A percentile compares a stretch with the other conserved stretches of the same genome.
phyloP scores from a whole-genome alignment of 92 coral and sea anemone genomes.

The Bergia sp. region DNA sequence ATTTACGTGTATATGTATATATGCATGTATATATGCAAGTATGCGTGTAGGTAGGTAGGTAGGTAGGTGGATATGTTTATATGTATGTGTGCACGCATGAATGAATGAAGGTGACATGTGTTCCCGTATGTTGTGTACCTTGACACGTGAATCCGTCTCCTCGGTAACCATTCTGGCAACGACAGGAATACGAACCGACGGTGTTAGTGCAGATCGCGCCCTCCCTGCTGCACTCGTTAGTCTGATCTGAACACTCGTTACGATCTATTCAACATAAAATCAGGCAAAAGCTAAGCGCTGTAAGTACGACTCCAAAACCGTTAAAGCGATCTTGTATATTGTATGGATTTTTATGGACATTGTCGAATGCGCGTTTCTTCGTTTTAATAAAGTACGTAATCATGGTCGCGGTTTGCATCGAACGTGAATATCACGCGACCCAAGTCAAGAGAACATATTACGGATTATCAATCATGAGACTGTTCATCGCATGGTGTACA shows the following conservation, averaged over 20 bases:
- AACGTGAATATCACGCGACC: background rate
- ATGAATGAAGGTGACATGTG: background rate
- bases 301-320: background rate
- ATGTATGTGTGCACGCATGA: background rate
- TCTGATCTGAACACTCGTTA: slow-evolving; percentile 50
- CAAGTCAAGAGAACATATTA: too few relatives aligned
- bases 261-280: slow-evolving; percentile 45
- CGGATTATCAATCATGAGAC: background rate
- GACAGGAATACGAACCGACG: slow-evolving; percentile 55
- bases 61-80: background rate
- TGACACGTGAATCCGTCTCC: slow-evolving; percentile 57
- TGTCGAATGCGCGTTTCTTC: slow-evolving; percentile 30
- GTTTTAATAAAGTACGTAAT: background rate
- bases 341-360: slow-evolving; percentile 1
- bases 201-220: slow-evolving; percentile 58
- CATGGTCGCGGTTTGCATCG: background rate
- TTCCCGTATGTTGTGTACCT: slow-evolving; percentile 34
- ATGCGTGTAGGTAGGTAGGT: background rate
- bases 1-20: background rate
- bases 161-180: slow-evolving; percentile 47
- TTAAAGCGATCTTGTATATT: slow-evolving; percentile 21
- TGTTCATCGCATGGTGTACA: background rate
- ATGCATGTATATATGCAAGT: background rate
- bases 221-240: slow-evolving; percentile 48
- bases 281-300: slow-evolving; percentile 33